Conservation (phyloP, 2,113 vertebrate genomes). For the Eidolon helvum region DNA sequence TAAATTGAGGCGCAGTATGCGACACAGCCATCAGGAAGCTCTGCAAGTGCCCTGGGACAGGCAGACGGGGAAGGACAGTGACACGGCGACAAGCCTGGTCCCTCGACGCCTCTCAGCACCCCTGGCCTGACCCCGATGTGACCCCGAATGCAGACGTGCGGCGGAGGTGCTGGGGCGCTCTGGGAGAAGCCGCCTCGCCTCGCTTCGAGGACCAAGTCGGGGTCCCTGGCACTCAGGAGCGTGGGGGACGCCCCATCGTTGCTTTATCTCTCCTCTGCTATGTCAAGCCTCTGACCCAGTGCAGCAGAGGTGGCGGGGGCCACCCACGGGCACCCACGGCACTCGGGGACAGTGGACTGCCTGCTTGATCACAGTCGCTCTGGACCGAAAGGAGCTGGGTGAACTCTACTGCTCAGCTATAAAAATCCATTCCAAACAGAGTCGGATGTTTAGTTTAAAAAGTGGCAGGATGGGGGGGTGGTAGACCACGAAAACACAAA, state of each 20-base stretch:
- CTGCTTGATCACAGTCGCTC: background rate
- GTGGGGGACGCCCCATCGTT: background rate
- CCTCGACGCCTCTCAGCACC: rapidly evolving
- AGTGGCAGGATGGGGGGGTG: background rate
- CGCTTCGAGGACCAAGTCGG: rapidly evolving
- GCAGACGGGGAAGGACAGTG: rapidly evolving
- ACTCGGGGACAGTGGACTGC: background rate
- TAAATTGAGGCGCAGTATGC: rapidly evolving
- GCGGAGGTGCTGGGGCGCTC: background rate
- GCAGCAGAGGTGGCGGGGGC: background rate
- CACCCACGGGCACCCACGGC: background rate
- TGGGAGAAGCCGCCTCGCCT: rapidly evolving
- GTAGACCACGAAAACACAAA: rapidly evolving
- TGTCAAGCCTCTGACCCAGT: rapidly evolving
- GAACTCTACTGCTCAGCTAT: rapidly evolving
- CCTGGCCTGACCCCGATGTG: rapidly evolving
- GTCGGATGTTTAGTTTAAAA: too few species aligned
- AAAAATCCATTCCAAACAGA: background rate
- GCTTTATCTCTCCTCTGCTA: rapidly evolving
- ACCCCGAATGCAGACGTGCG: rapidly evolving
- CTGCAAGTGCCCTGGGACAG: rapidly evolving
- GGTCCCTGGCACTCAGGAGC: too few species aligned
- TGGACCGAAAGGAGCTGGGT: background rate
- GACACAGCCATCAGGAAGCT: rapidly evolving
- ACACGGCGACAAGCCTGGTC: rapidly evolving